These are phyloP conservation scores for Rotaria socialis DNA, from an alignment of 2,888 invertebrate genomes.

Conservation along the genomic window DNA sequence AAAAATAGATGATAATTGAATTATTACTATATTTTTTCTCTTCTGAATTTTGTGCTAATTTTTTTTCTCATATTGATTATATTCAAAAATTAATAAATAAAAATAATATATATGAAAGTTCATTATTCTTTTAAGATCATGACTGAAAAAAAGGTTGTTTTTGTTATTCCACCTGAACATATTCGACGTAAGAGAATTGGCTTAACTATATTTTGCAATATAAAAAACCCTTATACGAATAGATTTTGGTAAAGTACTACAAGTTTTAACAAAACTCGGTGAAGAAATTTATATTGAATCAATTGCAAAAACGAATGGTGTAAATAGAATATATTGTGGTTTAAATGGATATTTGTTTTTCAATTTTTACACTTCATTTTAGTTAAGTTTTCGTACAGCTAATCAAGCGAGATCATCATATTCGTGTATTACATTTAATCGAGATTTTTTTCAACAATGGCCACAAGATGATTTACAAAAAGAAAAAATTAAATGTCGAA, in stretches of 20 bases:
- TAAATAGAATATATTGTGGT: background rate
- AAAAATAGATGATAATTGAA: background rate
- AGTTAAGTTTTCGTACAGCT: conserved; percentile 29
- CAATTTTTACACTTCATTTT: background rate
- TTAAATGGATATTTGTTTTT: background rate
- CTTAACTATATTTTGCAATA: background rate
- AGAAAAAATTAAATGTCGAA: background rate
- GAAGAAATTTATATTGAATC: conserved; percentile 35
- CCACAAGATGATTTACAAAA: conserved; percentile 27
- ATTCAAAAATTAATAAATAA: background rate
- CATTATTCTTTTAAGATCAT: conserved; percentile 3
- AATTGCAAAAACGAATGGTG: background rate
- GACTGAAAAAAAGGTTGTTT: background rate
- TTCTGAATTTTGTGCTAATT: background rate
- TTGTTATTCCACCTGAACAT: conserved; percentile 24
- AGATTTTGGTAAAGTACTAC: conserved; percentile 20
- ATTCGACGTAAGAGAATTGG: conserved; percentile 4
- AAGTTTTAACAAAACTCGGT: conserved; percentile 15
- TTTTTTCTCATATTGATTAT: background rate
- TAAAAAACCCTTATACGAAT: background rate
- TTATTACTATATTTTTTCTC: background rate
- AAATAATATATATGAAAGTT: background rate
- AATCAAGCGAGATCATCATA: background rate
- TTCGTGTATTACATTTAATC: conserved; percentile 23
- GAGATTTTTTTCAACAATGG: conserved; percentile 26